Percentiles rank a stretch among this genome's conserved stretches.
phyloP scores from a whole-genome alignment of 1,140 invertebrate species.

The Heliconius himera region DNA sequence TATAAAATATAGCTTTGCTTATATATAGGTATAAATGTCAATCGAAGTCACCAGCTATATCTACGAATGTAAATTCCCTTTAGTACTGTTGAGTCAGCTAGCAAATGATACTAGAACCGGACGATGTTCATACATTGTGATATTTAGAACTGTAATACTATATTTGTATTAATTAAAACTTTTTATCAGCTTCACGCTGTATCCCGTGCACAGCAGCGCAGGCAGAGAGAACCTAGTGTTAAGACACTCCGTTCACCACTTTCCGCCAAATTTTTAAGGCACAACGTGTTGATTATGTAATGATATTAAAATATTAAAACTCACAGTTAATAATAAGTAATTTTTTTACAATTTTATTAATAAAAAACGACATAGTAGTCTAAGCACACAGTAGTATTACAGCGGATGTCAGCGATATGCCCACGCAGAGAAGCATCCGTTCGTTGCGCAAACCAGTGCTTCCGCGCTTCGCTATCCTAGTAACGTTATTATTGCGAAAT shows the following conservation, averaged over 20 bases:
- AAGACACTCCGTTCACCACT: too few relatives aligned
- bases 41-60: background rate
- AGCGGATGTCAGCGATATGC: conserved; percentile 52
- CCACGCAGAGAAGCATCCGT: conserved; percentile 45
- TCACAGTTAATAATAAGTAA: too few relatives aligned
- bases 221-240: too few relatives aligned
- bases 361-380: conserved; percentile 27
- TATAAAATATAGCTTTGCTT: background rate
- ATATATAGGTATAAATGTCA: background rate
- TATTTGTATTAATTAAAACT: background rate
- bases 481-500: conserved; percentile 62
- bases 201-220: too few relatives aligned
- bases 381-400: conserved; percentile 31
- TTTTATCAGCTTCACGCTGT: background rate
- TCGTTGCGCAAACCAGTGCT: conserved; percentile 54
- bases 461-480: conserved; percentile 54
- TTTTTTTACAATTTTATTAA: conserved; percentile 10
- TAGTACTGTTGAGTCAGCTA: background rate
- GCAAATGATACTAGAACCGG: background rate
- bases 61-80: background rate
- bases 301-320: too few relatives aligned
- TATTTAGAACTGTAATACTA: background rate
- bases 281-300: too few relatives aligned
- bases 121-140: background rate
- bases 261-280: too few relatives aligned